phyloP scores from a whole-genome alignment of 2,113 vertebrate genomes.

The Danio rerio region DNA sequence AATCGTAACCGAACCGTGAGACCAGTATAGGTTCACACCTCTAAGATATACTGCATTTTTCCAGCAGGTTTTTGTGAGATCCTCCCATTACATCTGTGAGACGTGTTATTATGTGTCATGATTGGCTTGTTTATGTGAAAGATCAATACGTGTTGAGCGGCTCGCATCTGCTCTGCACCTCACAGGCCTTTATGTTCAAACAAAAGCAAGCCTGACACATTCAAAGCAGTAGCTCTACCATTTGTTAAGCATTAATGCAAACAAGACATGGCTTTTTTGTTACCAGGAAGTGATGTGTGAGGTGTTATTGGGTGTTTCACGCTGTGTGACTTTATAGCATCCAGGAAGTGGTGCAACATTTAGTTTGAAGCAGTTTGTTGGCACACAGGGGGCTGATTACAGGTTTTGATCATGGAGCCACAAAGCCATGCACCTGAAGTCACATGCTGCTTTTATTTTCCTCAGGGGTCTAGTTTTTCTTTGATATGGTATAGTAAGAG shows the following conservation, averaged over 20 bases:
- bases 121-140: background rate
- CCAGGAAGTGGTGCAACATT: slow-evolving; percentile 11
- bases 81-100: background rate
- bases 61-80: no score
- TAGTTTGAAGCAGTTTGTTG: background rate
- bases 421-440: background rate
- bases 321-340: background rate
- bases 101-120: background rate
- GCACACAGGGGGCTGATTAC: slow-evolving; percentile 14
- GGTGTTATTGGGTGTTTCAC: background rate
- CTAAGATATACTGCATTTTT: no score
- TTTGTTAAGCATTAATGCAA: background rate
- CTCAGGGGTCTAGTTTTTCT: background rate
- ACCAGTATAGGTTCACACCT: no score
- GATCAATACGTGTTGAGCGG: background rate
- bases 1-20: no score
- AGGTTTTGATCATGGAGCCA: background rate
- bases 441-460: background rate
- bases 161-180: background rate
- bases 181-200: background rate
- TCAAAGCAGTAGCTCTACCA: background rate
- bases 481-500: no score
- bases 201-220: background rate
- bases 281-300: slow-evolving; percentile 17
- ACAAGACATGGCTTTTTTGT: slow-evolving; percentile 12